These are phyloP conservation scores for Aphaenogaster ashmeadi DNA, from an alignment of 1,140 invertebrate species.

Conservation along the genomic window DNA sequence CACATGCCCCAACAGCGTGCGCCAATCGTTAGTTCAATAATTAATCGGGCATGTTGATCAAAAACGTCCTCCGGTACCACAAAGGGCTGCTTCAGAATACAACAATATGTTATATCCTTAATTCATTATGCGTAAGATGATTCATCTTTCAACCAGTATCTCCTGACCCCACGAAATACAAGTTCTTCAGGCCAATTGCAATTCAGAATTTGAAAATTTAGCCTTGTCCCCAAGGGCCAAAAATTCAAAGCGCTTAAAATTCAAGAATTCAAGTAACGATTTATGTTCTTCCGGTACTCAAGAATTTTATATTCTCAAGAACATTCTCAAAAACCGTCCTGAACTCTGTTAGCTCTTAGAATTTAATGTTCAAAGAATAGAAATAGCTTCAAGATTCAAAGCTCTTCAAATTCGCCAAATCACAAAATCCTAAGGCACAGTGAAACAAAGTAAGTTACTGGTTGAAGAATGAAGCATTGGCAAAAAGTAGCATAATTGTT, in stretches of 20 bases:
- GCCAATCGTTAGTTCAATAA: constrained; percentile 49
- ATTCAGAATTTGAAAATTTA: neutral
- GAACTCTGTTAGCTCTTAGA: neutral
- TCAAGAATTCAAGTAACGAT: neutral
- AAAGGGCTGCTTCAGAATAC: constrained; percentile 65
- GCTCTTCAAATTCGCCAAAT: neutral
- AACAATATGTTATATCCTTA: constrained; percentile 66
- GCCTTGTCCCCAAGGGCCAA: neutral
- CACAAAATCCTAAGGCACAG: neutral
- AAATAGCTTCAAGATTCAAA: neutral
- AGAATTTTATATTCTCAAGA: neutral
- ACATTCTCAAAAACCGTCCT: neutral
- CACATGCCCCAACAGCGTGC: constrained; percentile 40
- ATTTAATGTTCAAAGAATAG: neutral
- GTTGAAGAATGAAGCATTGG: constrained; percentile 34
- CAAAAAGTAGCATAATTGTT: constrained; percentile 35
- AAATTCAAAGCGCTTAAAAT: neutral
- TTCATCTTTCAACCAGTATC: constrained; percentile 50
- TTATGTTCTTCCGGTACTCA: neutral
- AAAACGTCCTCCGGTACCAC: constrained; percentile 58
- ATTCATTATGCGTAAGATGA: constrained; percentile 39
- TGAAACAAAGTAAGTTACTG: neutral
- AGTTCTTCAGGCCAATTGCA: neutral
- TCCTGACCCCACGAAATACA: neutral
- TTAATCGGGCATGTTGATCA: constrained; percentile 56